A percentile compares a stretch with the other conserved stretches of the same genome.
Evolutionary conservation across 1,140 invertebrate species (phyloP).

Genomic region (Monochamus saltuarius): DNA sequence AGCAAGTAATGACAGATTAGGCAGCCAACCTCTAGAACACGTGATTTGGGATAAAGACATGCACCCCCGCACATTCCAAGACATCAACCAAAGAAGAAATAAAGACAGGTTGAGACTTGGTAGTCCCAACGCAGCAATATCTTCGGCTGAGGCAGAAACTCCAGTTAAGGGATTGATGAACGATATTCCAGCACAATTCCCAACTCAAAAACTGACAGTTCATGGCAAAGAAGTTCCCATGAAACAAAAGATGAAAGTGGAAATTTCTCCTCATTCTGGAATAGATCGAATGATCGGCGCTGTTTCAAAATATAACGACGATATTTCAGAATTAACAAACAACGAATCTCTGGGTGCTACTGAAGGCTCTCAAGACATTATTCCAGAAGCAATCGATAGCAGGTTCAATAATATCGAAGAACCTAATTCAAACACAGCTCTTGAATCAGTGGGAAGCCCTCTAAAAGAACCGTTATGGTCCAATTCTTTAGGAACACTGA

Average conservation of each 20-base stretch:
- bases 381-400: neutral
- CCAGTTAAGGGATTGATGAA: no score
- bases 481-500: constrained; percentile 32
- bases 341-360: neutral
- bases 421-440: neutral
- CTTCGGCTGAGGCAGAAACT: no score
- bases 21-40: constrained; percentile 16
- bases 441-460: constrained; percentile 4
- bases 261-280: neutral
- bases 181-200: no score
- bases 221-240: neutral
- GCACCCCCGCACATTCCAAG: neutral
- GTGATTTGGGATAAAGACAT: constrained; percentile 4
- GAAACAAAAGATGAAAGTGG: neutral
- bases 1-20: neutral
- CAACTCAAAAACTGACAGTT: neutral
- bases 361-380: neutral
- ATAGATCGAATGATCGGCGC: neutral
- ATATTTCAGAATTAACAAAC: neutral
- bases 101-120: no score
- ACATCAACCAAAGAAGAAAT: no score
- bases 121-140: no score
- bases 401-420: constrained; percentile 1
- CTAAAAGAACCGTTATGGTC: constrained; percentile 17
- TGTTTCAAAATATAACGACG: neutral